A percentile compares a stretch with the other conserved stretches of the same genome.
Conservation (phyloP, 2,113 vertebrate genomes). For the Psittacus erithacus region DNA sequence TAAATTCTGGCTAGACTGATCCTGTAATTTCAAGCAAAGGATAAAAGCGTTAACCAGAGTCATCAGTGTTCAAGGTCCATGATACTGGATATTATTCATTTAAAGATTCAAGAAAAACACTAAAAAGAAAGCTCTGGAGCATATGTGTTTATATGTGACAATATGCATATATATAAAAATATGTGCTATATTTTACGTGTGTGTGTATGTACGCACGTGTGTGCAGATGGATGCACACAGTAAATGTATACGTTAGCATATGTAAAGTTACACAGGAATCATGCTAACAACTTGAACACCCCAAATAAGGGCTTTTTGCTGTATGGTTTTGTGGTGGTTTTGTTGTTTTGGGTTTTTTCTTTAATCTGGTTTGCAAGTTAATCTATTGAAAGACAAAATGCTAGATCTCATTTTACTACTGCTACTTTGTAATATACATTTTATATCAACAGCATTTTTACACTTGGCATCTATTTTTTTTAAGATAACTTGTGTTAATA, state of each 20-base stretch:
- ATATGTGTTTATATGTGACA: constrained; percentile 34
- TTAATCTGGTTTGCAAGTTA: neutral
- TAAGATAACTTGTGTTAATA: neutral
- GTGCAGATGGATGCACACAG: neutral
- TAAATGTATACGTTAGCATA: neutral
- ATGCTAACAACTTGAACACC: neutral
- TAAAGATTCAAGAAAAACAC: constrained; percentile 76
- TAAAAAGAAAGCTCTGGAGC: constrained; percentile 57
- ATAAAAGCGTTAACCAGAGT: constrained; percentile 83
- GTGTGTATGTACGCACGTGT: neutral
- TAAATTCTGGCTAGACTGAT: constrained; percentile 89
- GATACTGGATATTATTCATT: constrained; percentile 78
- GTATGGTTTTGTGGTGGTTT: neutral
- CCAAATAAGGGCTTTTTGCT: neutral
- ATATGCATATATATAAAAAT: neutral
- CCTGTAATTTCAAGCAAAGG: constrained; percentile 87
- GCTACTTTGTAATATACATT: neutral
- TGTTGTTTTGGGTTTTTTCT: neutral
- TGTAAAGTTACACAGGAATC: neutral
- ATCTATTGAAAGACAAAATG: neutral
- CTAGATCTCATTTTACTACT: neutral
- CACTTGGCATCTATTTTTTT: neutral
- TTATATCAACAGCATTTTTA: neutral
- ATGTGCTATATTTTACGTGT: neutral
- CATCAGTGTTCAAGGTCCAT: constrained; percentile 82